Evolutionary conservation across 2,113 vertebrate species (phyloP), one percentile per base, ranked within the genome.

Genomic region (Oostethus manadensis): DNA sequence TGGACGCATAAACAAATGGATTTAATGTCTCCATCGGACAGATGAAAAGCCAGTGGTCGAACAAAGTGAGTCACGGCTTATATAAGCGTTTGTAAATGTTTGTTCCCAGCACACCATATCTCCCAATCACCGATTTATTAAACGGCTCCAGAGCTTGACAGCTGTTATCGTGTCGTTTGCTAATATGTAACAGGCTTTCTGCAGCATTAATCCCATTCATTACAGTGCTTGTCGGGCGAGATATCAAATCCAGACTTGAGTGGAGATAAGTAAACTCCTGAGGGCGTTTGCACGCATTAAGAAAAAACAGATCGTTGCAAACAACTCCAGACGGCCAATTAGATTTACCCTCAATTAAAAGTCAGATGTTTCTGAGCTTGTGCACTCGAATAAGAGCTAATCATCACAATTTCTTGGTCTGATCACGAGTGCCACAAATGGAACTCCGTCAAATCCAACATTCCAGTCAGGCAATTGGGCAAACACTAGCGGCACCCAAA

Each of bases 81-180:
- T 38, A 35, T 18, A 54, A 53, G 53, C 21, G n/a, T 55, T 55
- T 21, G 53, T 33, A 35, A 18, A 38, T 42, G 38, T 42, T 42
- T 42, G 38, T 42, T 42, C 38, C 38, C 13, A 14, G 3, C 22
- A 13, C 21, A 26, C 51, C 38, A 13, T 21, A 45, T 53, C 38
- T 56, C 38, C 16, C 20, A 22, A 68, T 26, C 61, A 0, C 56
- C 2, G 22, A 63, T 16, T 67, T 68, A 75, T 75, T 67, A 62
- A 55, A 65, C 48, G 1, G 44, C 7, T 55, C 3, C 40, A 18
- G n/a, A 26, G 50, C 43, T 56, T 51, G 62, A 78, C 72, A 61
- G 75, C 72, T 51, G 61, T 62, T 81, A 71, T 71, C 67, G 23
- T 23, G 6, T 29, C 17, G 55, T 26, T 55, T 46, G 53, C 64